These are phyloP conservation scores for Caenorhabditis afra DNA, from an alignment of 2,888 invertebrate species.

Conservation along the genomic window DNA sequence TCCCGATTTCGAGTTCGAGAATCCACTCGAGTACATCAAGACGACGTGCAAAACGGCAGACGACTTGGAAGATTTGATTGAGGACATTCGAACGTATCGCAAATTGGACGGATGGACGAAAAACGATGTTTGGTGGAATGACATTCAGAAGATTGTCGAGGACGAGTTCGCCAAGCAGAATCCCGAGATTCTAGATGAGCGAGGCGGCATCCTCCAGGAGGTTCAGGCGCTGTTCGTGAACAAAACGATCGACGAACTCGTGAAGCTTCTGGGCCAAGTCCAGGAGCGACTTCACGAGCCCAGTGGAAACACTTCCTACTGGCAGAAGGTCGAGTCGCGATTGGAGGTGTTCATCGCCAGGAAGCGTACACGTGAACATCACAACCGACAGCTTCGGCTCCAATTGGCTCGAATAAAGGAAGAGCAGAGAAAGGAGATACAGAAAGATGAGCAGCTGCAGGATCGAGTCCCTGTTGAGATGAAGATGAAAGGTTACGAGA, in stretches of 20 bases:
- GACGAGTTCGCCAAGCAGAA: slow-evolving; percentile 53
- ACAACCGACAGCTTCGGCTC: slow-evolving; percentile 90
- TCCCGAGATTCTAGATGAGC: slow-evolving; percentile 83
- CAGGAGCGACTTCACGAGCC: slow-evolving; percentile 90
- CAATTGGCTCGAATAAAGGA: slow-evolving; percentile 93
- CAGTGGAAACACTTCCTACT: slow-evolving; percentile 95
- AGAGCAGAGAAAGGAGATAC: slow-evolving; percentile 82
- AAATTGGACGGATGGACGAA: slow-evolving; percentile 89
- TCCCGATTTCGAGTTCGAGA: slow-evolving; percentile 93
- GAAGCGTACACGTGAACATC: slow-evolving; percentile 91
- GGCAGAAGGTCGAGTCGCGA: slow-evolving; percentile 90
- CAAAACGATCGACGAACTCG: slow-evolving; percentile 91
- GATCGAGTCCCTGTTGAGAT: background rate
- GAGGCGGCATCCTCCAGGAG: slow-evolving; percentile 92
- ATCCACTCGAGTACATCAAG: slow-evolving; percentile 95
- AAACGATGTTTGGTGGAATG: slow-evolving; percentile 94
- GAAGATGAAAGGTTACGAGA: background rate
- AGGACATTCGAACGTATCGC: slow-evolving; percentile 92
- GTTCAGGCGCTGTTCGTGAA: slow-evolving; percentile 85
- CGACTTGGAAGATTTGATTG: slow-evolving; percentile 95
- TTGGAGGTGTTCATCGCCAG: slow-evolving; percentile 80
- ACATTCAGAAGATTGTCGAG: slow-evolving; percentile 88
- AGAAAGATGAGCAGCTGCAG: background rate
- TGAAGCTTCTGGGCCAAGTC: slow-evolving; percentile 88
- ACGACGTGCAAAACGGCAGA: slow-evolving; percentile 86